Percentiles rank a stretch among this genome's conserved stretches.
Evolutionary conservation across 2,888 invertebrate genomes (phyloP).

Genomic region (Galeopsomyia nigrocyanea): DNA sequence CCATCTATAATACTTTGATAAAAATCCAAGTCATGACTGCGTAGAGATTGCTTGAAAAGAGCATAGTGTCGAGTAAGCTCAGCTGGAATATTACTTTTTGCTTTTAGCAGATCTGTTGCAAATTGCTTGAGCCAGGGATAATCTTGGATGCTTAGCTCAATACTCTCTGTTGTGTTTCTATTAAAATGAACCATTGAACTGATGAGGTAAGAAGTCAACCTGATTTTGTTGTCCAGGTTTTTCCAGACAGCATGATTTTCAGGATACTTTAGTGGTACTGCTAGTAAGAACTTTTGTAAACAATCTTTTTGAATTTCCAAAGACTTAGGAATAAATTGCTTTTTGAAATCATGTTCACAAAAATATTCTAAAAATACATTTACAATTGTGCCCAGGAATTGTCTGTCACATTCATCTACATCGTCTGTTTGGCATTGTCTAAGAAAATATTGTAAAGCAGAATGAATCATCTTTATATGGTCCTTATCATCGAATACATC

Average conservation of each 20-base stretch:
- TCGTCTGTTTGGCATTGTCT: background rate
- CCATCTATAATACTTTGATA: background rate
- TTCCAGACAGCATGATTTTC: constrained; percentile 21
- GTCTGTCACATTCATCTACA: constrained; percentile 1
- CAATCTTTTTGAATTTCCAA: constrained; percentile 40
- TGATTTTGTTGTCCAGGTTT: constrained; percentile 13
- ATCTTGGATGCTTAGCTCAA: constrained; percentile 5
- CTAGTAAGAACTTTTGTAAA: constrained; percentile 31
- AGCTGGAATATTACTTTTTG: background rate
- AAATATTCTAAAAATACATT: background rate
- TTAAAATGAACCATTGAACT: background rate
- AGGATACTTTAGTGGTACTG: constrained; percentile 1
- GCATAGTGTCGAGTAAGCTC: too few species aligned
- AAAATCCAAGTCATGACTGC: background rate
- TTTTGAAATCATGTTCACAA: constrained; percentile 11
- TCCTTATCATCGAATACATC: too few species aligned
- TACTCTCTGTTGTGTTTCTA: too few species aligned
- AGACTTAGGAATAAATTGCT: constrained; percentile 53
- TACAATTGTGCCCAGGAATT: background rate
- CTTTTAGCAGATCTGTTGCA: too few species aligned
- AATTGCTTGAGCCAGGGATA: constrained; percentile 58
- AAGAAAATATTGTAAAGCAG: background rate
- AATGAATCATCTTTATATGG: too few species aligned
- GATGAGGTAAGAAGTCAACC: too few species aligned
- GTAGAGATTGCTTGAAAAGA: background rate